Base-by-base conservation (phyloP, 2,888 invertebrate species). In the Aleiodes alternator region DNA sequence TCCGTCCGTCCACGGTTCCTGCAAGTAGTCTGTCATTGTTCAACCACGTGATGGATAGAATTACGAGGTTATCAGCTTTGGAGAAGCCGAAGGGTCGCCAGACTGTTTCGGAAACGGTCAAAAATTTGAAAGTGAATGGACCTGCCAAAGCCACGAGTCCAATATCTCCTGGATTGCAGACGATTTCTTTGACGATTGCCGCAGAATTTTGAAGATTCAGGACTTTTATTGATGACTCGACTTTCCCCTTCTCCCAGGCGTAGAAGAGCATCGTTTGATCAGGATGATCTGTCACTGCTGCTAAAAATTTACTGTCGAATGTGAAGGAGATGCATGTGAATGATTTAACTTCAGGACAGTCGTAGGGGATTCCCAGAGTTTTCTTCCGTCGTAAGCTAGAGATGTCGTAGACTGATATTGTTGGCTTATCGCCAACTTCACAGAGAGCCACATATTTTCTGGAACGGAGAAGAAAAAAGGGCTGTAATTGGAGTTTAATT, bases 31-130 rank as follows among this genome's bases (percentile, higher is more conserved):
- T 91, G 84, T 97, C 97, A 76, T 95, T 92, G 2, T 95, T 94
- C 57, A 98, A 87, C 96, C 97, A 98, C 80, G 95, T 93, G 83
- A 95, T 93, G 64, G 94, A 94, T 11, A 94, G 93, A 81, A 96
- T 93, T 77, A 93, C 91, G 72, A 95, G 92, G 84, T 93, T 91
- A 48, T 97, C 96, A 51, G 94, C 93, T 88, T 97, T 97, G 80
- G 95, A 93, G 90, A 94, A 96, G 9, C 96, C 96, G 90, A 94
- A 96, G 78, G 95, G 95, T 50, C 96, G 92, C 93, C 96, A 95
- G 9, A 94, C 92, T 3, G 93, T 94, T 85, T 96, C 96, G 23
- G 94, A 91, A 56, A 94, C 94, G 43, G 94, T 95, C 89, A 96
- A 92, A 80, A 96, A 93, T 81, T 95, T 93, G 84, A 96, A 94